Evolutionary conservation across 2,113 vertebrate genomes (phyloP), one percentile per base, ranked within the genome.

Genomic region (Glaucidium brasilianum): DNA sequence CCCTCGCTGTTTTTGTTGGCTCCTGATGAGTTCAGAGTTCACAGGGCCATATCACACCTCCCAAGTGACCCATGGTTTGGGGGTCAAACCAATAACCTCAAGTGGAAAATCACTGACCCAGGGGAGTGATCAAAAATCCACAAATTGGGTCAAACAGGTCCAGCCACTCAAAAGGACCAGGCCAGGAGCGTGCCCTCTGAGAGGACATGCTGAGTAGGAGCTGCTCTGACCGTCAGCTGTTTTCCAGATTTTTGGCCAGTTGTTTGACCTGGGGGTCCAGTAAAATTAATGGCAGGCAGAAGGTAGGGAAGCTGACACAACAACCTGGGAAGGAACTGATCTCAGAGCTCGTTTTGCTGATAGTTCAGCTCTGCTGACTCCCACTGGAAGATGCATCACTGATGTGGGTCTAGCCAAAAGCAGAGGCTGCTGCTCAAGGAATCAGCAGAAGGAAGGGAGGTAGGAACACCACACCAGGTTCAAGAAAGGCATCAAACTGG

Each of bases 21-120:
- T 97, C 64, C 96, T 76, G 94, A 87, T 68, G 79, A 96, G 96
- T 96, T 95, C 97, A 97, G 94, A 97, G 97, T 97, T 98, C 97
- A 97, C 80, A 92, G 92, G 76, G 79, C 76, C 37, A 25, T 81
- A 96, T 97, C 97, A 94, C 96, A 97, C 96, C 96, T 98, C 83
- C 90, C 68, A 96, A 84, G 60, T 95, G 97, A 98, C 95, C 97
- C 94, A 89, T 0, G 2, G 56, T 91, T 93, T 97, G 94, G 64
- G 92, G 96, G 96, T 96, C 95, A 97, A 95, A 90, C 59, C 89
- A 97, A 96, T 96, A 96, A 95, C 88, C 91, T 96, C 95, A 96
- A 96, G 92, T 94, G 92, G 94, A 97, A 97, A 95, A 94, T 96
- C 88, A 96, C 49, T 90, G 95, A 95, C 96, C 82, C 92, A 76